Conservation (phyloP, 92 coral and sea anemone genomes). For the Parazoanthus atlanticus region DNA sequence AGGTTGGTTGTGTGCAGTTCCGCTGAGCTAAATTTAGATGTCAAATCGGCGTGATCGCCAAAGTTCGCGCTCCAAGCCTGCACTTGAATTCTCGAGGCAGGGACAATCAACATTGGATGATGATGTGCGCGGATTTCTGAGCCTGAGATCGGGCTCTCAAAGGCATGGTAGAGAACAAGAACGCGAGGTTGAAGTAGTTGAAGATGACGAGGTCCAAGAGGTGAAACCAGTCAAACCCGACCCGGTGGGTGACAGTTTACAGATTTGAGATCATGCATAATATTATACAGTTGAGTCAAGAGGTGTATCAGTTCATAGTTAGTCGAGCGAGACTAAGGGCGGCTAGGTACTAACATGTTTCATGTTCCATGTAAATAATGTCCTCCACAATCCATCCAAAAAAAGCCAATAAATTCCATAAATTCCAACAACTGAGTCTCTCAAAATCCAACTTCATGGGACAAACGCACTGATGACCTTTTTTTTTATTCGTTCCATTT, state of each 20-base stretch:
- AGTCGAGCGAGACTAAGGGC: too few relatives aligned
- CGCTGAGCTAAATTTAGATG: neutral
- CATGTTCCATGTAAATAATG: too few relatives aligned
- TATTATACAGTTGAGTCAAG: too few relatives aligned
- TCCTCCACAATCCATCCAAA: too few relatives aligned
- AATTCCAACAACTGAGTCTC: too few relatives aligned
- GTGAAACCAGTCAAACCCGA: conserved; percentile 1
- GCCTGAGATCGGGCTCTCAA: conserved; percentile 15
- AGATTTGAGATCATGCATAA: too few relatives aligned
- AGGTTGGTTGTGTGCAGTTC: neutral
- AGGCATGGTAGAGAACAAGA: conserved; percentile 2
- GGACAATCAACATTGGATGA: neutral
- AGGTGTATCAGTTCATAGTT: neutral
- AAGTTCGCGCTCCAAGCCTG: conserved; percentile 9
- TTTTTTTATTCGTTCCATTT: too few relatives aligned
- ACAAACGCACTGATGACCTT: too few relatives aligned
- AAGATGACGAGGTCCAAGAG: conserved; percentile 39
- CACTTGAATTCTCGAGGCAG: neutral
- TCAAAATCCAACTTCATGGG: too few relatives aligned
- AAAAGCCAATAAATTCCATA: too few relatives aligned
- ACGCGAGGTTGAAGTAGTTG: conserved; percentile 9
- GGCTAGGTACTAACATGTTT: too few relatives aligned
- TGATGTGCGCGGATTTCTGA: conserved; percentile 20
- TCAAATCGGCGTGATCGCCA: conserved; percentile 8
- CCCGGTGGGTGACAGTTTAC: neutral